Evolutionary conservation across 2,113 vertebrate species (phyloP).

Genomic region (Regulus satrapa): DNA sequence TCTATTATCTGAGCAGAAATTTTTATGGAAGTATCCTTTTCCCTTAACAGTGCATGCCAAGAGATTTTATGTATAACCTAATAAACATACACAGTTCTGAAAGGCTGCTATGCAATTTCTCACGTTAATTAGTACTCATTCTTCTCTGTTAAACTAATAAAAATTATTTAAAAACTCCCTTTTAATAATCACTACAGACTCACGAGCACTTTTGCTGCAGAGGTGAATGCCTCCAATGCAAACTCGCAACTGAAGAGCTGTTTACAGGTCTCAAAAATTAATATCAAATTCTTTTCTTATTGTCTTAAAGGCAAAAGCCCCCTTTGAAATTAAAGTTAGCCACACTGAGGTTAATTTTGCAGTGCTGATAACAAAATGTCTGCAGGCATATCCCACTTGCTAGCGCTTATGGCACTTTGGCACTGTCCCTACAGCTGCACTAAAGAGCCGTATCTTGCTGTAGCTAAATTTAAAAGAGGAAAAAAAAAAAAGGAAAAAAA

Average conservation of each 20-base stretch:
- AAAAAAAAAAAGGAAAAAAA: background rate
- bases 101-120: background rate
- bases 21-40: slow-evolving; percentile 1
- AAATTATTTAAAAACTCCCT: background rate
- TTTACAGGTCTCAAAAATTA: background rate
- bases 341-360: background rate
- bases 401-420: background rate
- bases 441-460: background rate
- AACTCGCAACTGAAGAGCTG: background rate
- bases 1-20: background rate
- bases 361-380: background rate
- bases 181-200: background rate
- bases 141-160: background rate
- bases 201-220: background rate
- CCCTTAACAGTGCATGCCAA: background rate
- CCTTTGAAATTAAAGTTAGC: too few relatives aligned
- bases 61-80: background rate
- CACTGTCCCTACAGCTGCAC: background rate
- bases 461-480: background rate
- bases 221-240: background rate
- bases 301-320: background rate
- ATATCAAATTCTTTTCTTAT: background rate
- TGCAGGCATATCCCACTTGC: background rate
- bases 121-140: background rate
- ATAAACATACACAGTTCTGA: background rate